Evolutionary conservation across 2,113 vertebrate genomes (phyloP).

Genomic region (Hydropotes inermis): DNA sequence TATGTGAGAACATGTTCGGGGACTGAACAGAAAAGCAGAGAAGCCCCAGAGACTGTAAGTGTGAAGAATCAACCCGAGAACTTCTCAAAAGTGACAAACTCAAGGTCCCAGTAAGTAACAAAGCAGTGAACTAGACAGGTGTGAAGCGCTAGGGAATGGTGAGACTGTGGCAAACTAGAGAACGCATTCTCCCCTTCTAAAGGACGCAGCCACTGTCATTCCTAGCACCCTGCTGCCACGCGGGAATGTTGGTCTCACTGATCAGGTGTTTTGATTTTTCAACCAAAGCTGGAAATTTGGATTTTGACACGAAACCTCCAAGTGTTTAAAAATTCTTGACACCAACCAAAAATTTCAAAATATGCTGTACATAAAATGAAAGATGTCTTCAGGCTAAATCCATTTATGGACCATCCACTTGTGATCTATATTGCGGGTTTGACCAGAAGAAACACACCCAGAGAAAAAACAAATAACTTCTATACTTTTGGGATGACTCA

Average conservation of each 20-base stretch:
- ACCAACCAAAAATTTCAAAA: background rate
- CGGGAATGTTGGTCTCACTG: background rate
- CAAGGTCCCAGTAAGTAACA: background rate
- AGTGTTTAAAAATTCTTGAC: background rate
- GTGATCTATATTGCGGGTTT: background rate
- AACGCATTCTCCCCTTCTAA: background rate
- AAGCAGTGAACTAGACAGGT: background rate
- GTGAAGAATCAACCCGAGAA: background rate
- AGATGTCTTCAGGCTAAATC: background rate
- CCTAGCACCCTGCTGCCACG: background rate
- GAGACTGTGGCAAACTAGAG: background rate
- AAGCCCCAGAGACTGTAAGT: background rate
- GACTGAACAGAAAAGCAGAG: background rate
- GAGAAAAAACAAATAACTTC: background rate
- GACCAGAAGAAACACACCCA: background rate
- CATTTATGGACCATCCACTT: background rate
- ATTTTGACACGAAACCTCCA: background rate
- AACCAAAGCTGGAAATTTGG: background rate
- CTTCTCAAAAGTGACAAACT: background rate
- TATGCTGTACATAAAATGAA: background rate
- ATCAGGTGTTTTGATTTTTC: background rate
- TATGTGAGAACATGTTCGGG: background rate
- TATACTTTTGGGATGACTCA: background rate
- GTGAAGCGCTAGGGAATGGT: background rate
- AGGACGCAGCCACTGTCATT: background rate